Percentiles rank a stretch among this genome's conserved stretches.
These are phyloP conservation scores for Lypha dubia DNA, from an alignment of 2,888 invertebrate genomes.

Conservation along the genomic window DNA sequence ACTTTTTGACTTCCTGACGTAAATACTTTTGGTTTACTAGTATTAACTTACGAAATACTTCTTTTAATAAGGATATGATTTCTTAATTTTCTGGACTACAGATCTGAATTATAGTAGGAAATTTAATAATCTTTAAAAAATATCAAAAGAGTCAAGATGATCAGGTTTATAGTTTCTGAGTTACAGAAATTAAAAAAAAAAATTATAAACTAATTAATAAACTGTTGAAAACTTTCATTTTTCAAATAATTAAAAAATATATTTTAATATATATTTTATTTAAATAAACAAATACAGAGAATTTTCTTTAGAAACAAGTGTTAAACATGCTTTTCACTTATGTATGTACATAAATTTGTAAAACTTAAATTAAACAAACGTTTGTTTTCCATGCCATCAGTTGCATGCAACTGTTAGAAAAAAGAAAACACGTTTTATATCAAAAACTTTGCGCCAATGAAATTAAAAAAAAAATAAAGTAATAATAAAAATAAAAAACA, in stretches of 20 bases:
- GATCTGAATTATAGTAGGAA: not conserved
- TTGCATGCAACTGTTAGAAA: constrained; percentile 37
- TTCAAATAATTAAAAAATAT: not conserved
- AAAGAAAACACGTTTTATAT: constrained; percentile 40
- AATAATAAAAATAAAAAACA: not conserved
- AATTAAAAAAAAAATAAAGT: constrained; percentile 14
- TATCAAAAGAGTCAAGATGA: no score
- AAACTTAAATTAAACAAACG: constrained; percentile 36
- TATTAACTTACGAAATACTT: no score
- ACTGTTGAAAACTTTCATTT: constrained; percentile 14
- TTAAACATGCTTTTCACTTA: constrained; percentile 12
- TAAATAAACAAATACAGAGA: not conserved
- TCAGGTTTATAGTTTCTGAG: no score
- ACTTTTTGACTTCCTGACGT: no score
- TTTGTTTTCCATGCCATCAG: constrained; percentile 26
- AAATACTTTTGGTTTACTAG: no score
- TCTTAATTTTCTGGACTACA: no score
- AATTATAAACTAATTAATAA: not conserved
- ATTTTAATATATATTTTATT: not conserved
- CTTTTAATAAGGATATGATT: no score
- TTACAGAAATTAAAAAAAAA: no score
- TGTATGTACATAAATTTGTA: constrained; percentile 39
- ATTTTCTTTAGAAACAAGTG: constrained; percentile 8
- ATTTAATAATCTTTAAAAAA: no score
- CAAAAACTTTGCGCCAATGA: constrained; percentile 53